A percentile compares a stretch with the other conserved stretches of the same genome.
Conservation (phyloP, 2,888 invertebrate species). For the Pseudococcus jackbeardsleyi region DNA sequence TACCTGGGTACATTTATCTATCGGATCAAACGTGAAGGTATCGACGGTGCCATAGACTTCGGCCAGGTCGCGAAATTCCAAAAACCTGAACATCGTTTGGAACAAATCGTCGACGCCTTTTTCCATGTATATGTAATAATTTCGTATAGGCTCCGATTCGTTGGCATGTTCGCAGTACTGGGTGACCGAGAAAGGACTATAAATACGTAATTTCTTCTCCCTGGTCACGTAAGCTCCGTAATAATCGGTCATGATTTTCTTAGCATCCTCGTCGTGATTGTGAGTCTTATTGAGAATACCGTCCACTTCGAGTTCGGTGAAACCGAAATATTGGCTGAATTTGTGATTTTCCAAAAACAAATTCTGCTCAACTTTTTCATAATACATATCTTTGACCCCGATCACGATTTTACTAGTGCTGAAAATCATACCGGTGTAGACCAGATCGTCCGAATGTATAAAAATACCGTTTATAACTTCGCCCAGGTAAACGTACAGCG, state of each 20-base stretch:
- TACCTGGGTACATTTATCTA: constrained; percentile 2
- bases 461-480: constrained; percentile 13
- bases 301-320: neutral
- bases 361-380: neutral
- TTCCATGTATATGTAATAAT: neutral
- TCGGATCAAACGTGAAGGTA: neutral
- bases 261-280: neutral
- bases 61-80: neutral
- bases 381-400: neutral
- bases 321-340: constrained; percentile 5
- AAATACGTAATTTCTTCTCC: neutral
- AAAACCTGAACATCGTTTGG: neutral
- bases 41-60: neutral
- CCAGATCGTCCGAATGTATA: neutral
- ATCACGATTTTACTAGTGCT: neutral
- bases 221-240: neutral
- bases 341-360: neutral
- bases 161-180: neutral
- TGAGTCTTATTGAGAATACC: neutral
- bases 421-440: neutral
- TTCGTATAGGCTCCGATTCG: neutral
- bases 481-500: neutral
- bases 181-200: neutral
- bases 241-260: neutral
- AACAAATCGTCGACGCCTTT: neutral